Conservation (phyloP, 2,113 vertebrate species). For the Alethe castanea region DNA sequence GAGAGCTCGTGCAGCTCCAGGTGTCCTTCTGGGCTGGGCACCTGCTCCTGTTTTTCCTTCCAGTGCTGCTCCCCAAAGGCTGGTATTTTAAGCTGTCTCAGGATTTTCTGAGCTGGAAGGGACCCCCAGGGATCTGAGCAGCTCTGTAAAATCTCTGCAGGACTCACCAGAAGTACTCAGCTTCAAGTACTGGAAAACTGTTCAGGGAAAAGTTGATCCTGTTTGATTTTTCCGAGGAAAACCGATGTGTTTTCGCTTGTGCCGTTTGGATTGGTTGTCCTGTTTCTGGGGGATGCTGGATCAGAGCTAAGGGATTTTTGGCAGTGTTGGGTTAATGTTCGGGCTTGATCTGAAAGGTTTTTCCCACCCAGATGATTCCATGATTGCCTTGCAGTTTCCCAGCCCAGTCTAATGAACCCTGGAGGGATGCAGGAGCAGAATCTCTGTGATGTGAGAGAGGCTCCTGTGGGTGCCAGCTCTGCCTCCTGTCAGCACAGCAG, state of each 20-base stretch:
- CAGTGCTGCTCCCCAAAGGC: neutral
- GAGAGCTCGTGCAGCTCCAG: conserved; percentile 59
- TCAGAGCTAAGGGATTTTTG: neutral
- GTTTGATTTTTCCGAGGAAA: neutral
- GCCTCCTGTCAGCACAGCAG: neutral
- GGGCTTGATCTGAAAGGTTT: neutral
- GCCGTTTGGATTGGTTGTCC: neutral
- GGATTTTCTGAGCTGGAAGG: neutral
- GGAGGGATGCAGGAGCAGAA: neutral
- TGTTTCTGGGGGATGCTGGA: neutral
- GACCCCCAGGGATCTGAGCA: neutral
- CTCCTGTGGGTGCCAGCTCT: neutral
- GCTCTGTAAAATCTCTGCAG: neutral
- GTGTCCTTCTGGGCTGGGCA: conserved; percentile 60
- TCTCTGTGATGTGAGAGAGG: neutral
- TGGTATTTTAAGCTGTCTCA: neutral
- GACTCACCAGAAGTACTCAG: neutral
- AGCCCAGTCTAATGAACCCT: fast-evolving
- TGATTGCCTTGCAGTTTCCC: neutral
- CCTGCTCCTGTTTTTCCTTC: conserved; percentile 26
- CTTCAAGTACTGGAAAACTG: neutral
- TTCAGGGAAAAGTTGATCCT: neutral
- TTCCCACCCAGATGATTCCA: neutral
- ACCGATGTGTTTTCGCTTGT: neutral
- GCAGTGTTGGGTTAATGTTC: neutral